phyloP scores from a whole-genome alignment of 1,140 invertebrate genomes.

The Adelges cooleyi region DNA sequence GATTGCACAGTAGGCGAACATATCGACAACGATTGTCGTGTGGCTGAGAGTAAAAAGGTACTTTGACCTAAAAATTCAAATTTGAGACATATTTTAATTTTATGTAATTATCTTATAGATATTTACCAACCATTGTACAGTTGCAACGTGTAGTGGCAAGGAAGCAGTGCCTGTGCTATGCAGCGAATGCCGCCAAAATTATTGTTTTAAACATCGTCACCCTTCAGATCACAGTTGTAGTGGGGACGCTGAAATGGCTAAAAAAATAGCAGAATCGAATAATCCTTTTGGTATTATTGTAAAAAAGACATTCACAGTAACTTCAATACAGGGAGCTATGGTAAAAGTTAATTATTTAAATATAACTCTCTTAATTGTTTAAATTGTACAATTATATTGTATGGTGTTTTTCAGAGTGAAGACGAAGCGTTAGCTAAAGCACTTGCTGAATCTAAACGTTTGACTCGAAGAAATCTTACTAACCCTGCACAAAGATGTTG shows the following conservation, averaged over 20 bases:
- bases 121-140: slow-evolving; percentile 72
- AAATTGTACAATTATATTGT: not conserved
- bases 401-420: slow-evolving; percentile 47
- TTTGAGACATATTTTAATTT: slow-evolving; percentile 2
- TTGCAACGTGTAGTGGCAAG: slow-evolving; percentile 77
- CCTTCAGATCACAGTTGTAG: slow-evolving; percentile 70
- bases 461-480: not conserved
- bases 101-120: slow-evolving; percentile 44
- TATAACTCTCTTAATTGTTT: not conserved
- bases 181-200: slow-evolving; percentile 67
- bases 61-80: slow-evolving; percentile 40
- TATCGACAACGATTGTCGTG: slow-evolving; percentile 83
- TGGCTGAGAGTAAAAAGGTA: slow-evolving; percentile 64
- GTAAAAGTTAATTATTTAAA: slow-evolving; percentile 37
- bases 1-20: slow-evolving; percentile 79
- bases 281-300: slow-evolving; percentile 38
- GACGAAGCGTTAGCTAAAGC: slow-evolving; percentile 78
- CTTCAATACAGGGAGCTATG: slow-evolving; percentile 48
- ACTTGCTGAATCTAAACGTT: slow-evolving; percentile 37
- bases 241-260: slow-evolving; percentile 43
- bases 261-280: slow-evolving; percentile 37
- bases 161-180: slow-evolving; percentile 78
- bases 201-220: slow-evolving; percentile 80
- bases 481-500: not conserved
- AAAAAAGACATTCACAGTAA: slow-evolving; percentile 35